These are phyloP conservation scores for Entomyzon cyanotis DNA, from an alignment of 2,113 vertebrate species.

Conservation along the genomic window DNA sequence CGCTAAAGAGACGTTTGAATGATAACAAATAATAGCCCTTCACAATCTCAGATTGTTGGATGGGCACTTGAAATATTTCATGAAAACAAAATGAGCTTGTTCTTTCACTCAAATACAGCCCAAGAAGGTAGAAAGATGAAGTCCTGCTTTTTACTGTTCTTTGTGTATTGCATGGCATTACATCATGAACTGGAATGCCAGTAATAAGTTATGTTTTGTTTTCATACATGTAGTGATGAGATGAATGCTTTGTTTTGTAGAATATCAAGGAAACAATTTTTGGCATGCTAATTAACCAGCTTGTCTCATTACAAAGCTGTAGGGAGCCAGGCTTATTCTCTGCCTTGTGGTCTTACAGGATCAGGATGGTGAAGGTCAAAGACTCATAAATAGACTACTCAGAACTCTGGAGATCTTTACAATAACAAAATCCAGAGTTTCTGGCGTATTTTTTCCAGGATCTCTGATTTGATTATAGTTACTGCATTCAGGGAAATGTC, in stretches of 20 bases:
- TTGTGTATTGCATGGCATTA: background rate
- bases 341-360: background rate
- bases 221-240: background rate
- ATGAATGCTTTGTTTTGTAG: background rate
- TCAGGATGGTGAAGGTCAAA: background rate
- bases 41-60: background rate
- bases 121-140: conserved; percentile 29
- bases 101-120: background rate
- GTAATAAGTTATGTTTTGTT: conserved; percentile 16
- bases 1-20: background rate
- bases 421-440: background rate
- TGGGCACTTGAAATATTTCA: conserved; percentile 1
- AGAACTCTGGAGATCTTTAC: background rate
- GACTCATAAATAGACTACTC: background rate
- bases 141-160: background rate
- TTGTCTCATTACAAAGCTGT: background rate
- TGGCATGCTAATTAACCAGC: background rate
- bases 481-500: background rate
- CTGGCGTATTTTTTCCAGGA: background rate
- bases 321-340: background rate
- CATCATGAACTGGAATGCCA: conserved; percentile 24
- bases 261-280: conserved; percentile 22
- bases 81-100: background rate
- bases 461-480: background rate
- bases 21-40: background rate